Evolutionary conservation across 2,113 vertebrate genomes (phyloP).

Genomic region (Leucoraja erinaceus): DNA sequence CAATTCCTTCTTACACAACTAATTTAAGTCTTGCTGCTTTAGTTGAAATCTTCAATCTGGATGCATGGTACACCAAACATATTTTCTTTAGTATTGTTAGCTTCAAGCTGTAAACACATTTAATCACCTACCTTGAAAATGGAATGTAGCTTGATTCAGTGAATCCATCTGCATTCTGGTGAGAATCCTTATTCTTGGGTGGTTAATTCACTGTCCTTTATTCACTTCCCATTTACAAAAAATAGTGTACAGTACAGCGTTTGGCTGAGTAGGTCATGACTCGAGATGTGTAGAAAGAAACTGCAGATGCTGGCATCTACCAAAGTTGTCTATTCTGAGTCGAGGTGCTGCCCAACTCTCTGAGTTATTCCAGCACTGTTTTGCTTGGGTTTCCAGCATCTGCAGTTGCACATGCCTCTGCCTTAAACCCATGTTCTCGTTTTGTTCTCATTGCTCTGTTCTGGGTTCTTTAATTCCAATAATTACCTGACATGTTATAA

Average conservation of each 20-base stretch:
- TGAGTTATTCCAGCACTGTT: too few relatives aligned
- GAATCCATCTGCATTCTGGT: neutral
- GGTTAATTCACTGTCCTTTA: neutral
- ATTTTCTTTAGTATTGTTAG: neutral
- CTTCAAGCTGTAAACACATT: neutral
- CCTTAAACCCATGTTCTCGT: neutral
- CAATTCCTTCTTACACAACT: too few relatives aligned
- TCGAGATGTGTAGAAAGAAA: too few relatives aligned
- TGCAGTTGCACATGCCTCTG: too few relatives aligned
- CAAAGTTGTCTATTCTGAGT: too few relatives aligned
- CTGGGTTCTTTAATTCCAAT: neutral
- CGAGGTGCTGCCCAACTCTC: too few relatives aligned
- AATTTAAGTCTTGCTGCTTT: too few relatives aligned
- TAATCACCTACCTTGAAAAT: neutral
- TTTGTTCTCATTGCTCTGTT: neutral
- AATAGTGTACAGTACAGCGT: neutral
- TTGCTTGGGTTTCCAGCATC: too few relatives aligned
- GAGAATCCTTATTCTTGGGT: neutral
- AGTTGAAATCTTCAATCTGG: too few relatives aligned
- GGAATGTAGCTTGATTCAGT: neutral
- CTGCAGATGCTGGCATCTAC: too few relatives aligned
- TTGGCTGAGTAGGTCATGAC: neutral
- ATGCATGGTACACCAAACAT: too few relatives aligned
- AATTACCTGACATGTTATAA: neutral
- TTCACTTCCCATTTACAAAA: neutral